Evolutionary conservation across 2,113 vertebrate species (phyloP), one percentile per base, ranked within the genome.

Genomic region (Crotalus viridis): DNA sequence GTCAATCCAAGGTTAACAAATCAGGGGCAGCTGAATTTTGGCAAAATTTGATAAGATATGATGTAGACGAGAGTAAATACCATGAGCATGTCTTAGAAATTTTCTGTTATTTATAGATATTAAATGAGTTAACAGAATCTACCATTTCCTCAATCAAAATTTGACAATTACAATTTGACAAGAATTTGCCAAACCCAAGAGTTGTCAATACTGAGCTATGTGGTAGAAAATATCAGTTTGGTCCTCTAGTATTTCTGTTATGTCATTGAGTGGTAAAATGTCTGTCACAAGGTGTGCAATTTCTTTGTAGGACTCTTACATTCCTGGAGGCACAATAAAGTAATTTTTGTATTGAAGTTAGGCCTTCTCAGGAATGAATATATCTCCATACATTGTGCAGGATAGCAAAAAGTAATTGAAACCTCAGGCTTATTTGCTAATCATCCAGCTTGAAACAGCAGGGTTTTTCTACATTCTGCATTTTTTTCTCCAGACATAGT

Each of bases 381-480:
- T 13, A 64, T 48, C 33, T 51, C 39, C 15, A 17, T 90, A 94
- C 61, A 88, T 90, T 33, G 2, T 94, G 81, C 26, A 88, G 8
- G n/a, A 61, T 85, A 0, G 28, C 17, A 61, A 87, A 81, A 93
- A 87, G 85, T 1, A 91, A 55, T 90, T 88, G 74, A 8, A 54
- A 92, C 91, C 86, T 64, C 89, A 46, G 93, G n/a, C 88, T 95
- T 89, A 69, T 22, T 89, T 91, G 55, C 19, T 91, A 81, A 39
- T 55, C 88, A 22, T 57, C 43, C 19, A 93, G 74, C 55, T 92
- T 57, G 87, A 86, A 92, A 56, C n/a, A 90, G 2, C 51, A 89
- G 43, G 43, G 91, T 61, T 88, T 54, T 86, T 10, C 43, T 85
- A 85, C 17, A 56, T 22, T 10, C 81, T 22, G 33, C 22, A 59